These are phyloP conservation scores for Cephus cinctus DNA, from an alignment of 1,140 invertebrate genomes.

Conservation along the genomic window DNA sequence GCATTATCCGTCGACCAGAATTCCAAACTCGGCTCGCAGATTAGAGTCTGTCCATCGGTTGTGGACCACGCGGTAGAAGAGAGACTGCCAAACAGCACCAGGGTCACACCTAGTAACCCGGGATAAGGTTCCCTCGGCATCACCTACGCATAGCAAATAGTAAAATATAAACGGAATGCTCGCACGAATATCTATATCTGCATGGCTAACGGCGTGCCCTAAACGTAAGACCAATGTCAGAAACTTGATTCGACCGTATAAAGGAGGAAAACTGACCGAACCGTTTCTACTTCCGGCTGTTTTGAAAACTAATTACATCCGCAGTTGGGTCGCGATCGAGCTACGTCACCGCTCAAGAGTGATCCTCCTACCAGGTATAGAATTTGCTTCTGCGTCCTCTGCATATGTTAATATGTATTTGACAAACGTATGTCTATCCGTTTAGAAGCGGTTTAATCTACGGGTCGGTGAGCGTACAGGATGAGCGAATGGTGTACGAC, in stretches of 20 bases:
- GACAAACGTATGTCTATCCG: not conserved
- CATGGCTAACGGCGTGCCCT: not conserved
- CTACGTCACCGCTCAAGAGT: conserved; percentile 3
- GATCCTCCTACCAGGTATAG: too few species aligned
- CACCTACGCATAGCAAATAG: conserved; percentile 9
- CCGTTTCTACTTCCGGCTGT: conserved; percentile 4
- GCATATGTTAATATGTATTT: not conserved
- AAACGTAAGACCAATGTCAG: not conserved
- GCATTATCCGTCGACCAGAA: conserved; percentile 61
- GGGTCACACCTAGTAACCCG: conserved; percentile 15
- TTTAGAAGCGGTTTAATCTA: too few species aligned
- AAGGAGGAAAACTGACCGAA: not conserved
- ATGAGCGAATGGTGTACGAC: too few species aligned
- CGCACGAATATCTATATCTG: not conserved
- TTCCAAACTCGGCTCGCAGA: conserved; percentile 56
- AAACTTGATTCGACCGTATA: not conserved
- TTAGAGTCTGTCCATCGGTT: conserved; percentile 36
- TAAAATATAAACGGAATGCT: not conserved
- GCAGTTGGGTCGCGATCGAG: conserved; percentile 3
- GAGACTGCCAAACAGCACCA: conserved; percentile 15
- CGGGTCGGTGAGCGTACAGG: too few species aligned
- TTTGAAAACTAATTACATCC: conserved; percentile 7
- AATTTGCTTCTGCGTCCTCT: not conserved
- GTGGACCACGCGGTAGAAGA: conserved; percentile 14
- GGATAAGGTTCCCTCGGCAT: conserved; percentile 17